These are phyloP conservation scores for Alligator sinensis DNA, from an alignment of 2,113 vertebrate genomes.

Conservation along the genomic window DNA sequence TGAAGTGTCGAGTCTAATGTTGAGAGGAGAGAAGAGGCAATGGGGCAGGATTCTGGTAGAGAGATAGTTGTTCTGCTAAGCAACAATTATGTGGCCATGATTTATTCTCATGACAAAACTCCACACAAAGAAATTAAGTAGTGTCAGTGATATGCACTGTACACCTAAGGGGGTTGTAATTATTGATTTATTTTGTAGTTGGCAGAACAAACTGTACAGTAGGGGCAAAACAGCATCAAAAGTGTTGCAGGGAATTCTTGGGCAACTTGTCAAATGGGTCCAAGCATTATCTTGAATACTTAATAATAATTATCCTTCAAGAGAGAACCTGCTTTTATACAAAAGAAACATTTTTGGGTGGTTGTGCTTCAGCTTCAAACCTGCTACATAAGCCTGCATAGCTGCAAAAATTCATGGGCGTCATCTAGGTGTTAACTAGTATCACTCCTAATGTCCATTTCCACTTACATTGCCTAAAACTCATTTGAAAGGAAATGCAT, in stretches of 20 bases:
- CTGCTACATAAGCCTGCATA: rapidly evolving
- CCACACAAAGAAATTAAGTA: constrained; percentile 66
- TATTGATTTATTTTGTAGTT: background rate
- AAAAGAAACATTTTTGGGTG: background rate
- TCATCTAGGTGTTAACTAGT: background rate
- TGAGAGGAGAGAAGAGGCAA: background rate
- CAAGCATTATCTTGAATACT: background rate
- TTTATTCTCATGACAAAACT: constrained; percentile 41
- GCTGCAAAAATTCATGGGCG: background rate
- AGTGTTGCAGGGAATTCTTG: background rate
- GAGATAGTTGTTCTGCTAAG: constrained; percentile 54
- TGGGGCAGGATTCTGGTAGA: background rate
- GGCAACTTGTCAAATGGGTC: background rate
- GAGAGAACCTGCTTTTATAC: background rate
- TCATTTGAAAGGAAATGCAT: too few species aligned
- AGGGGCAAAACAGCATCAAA: background rate
- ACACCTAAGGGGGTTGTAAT: constrained; percentile 27
- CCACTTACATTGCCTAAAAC: background rate
- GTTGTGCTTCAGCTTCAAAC: background rate
- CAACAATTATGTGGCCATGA: constrained; percentile 42
- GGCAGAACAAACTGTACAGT: background rate
- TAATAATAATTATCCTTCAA: background rate
- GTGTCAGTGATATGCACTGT: constrained; percentile 37
- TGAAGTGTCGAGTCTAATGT: background rate
- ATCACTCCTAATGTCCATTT: background rate